These are phyloP conservation scores for Hypocryptadius cinnamomeus DNA, from an alignment of 2,113 vertebrate genomes.

Conservation along the genomic window DNA sequence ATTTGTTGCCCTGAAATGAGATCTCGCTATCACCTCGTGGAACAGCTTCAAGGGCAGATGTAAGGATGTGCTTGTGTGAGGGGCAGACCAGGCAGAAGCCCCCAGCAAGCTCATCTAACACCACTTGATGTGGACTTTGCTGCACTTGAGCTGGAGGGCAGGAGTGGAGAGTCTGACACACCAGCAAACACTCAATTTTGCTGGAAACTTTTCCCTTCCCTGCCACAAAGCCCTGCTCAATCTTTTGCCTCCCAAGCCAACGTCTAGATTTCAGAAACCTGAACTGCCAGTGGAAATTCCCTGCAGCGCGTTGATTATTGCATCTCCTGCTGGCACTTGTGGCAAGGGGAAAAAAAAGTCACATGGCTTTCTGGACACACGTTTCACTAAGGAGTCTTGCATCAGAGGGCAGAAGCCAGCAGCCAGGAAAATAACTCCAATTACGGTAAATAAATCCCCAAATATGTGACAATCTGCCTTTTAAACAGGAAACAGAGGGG, in stretches of 20 bases:
- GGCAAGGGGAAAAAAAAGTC: slow-evolving; percentile 64
- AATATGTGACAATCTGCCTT: slow-evolving; percentile 67
- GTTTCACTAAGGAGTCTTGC: slow-evolving; percentile 45
- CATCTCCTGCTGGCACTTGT: slow-evolving; percentile 72
- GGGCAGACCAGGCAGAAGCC: slow-evolving; percentile 42
- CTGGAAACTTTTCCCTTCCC: slow-evolving; percentile 24
- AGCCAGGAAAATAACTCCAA: slow-evolving; percentile 67
- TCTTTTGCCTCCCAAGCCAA: slow-evolving; percentile 63
- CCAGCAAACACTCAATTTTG: not conserved
- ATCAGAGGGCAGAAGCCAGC: slow-evolving; percentile 57
- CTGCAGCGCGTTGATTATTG: slow-evolving; percentile 57
- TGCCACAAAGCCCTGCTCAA: slow-evolving; percentile 62
- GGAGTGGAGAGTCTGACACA: slow-evolving; percentile 29
- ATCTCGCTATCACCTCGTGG: slow-evolving; percentile 49
- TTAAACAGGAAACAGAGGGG: slow-evolving; percentile 70
- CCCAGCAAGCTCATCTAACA: not conserved
- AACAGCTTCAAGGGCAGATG: slow-evolving; percentile 42
- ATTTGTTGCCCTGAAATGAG: slow-evolving; percentile 53
- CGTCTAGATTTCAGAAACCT: slow-evolving; percentile 71
- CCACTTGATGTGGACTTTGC: not conserved
- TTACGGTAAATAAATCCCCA: slow-evolving; percentile 72
- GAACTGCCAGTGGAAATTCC: slow-evolving; percentile 72
- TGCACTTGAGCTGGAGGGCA: slow-evolving; percentile 44
- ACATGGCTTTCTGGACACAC: slow-evolving; percentile 64
- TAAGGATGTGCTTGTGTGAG: slow-evolving; percentile 45